Conservation (phyloP, 1,140 invertebrate species). For the Sinonovacula constricta region DNA sequence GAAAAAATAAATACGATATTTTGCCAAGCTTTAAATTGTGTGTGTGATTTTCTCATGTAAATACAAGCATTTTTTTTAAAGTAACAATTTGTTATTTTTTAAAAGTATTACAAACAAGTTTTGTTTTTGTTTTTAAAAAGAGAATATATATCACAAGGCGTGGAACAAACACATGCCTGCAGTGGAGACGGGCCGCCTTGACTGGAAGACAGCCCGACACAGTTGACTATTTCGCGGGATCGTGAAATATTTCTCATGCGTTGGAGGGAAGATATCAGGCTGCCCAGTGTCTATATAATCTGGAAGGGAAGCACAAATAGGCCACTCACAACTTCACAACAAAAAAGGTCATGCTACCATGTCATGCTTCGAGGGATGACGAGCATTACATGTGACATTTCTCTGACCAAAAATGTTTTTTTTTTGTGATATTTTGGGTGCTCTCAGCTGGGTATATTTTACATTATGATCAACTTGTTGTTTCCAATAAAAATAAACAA, state of each 20-base stretch:
- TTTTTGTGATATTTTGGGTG: no score
- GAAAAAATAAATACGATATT: neutral
- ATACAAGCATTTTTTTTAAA: neutral
- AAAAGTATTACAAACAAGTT: neutral
- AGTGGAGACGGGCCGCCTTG: slow-evolving; percentile 81
- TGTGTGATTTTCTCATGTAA: neutral
- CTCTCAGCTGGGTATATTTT: no score
- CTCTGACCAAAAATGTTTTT: no score
- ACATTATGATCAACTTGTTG: no score
- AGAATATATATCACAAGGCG: neutral
- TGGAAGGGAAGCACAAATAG: no score
- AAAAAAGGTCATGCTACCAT: no score
- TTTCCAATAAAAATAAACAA: no score
- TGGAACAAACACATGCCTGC: slow-evolving; percentile 77
- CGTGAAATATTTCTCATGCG: slow-evolving; percentile 82
- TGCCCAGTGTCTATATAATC: slow-evolving; percentile 65
- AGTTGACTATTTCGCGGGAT: slow-evolving; percentile 81
- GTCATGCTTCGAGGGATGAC: no score
- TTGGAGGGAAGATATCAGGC: slow-evolving; percentile 59
- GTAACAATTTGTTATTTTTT: neutral
- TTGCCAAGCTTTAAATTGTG: slow-evolving; percentile 9
- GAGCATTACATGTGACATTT: no score
- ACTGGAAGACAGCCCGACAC: slow-evolving; percentile 65
- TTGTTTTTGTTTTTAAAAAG: neutral
- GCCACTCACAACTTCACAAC: no score